A percentile compares a stretch with the other conserved stretches of the same genome.
Conservation (phyloP, 2,797 vertebrate genomes). For the Myripristis jacobus region DNA sequence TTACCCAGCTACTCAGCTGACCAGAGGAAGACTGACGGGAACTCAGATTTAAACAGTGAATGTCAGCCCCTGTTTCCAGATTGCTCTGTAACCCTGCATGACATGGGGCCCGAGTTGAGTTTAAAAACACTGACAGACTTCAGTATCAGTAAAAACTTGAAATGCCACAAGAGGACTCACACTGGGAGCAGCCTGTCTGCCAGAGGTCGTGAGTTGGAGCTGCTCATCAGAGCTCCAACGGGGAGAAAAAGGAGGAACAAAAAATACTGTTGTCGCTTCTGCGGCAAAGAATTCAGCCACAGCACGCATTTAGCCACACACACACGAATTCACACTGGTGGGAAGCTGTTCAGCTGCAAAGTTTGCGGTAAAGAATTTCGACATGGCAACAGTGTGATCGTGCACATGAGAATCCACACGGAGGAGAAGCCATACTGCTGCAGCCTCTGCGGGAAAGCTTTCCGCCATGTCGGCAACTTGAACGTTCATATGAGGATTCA, state of each 20-base stretch:
- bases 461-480: slow-evolving; percentile 38
- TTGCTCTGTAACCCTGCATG: too few species aligned
- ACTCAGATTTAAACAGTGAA: background rate
- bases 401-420: slow-evolving; percentile 40
- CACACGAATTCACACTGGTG: background rate
- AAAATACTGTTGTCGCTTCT: slow-evolving; percentile 8
- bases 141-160: too few species aligned
- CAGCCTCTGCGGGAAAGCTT: slow-evolving; percentile 27
- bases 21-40: too few species aligned
- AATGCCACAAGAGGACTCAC: too few species aligned
- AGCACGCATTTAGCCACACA: slow-evolving; percentile 17
- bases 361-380: slow-evolving; percentile 37
- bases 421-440: slow-evolving; percentile 23
- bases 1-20: too few species aligned
- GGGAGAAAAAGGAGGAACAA: background rate
- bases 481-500: slow-evolving; percentile 29
- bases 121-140: too few species aligned
- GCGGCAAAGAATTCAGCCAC: slow-evolving; percentile 28
- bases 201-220: background rate
- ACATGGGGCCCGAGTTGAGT: too few species aligned
- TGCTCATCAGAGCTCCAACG: background rate
- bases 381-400: slow-evolving; percentile 29
- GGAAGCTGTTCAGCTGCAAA: slow-evolving; percentile 22
- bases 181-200: background rate
- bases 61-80: slow-evolving; percentile 15